Percentiles rank a stretch among this genome's conserved stretches.
Evolutionary conservation across 2,888 invertebrate genomes (phyloP).

Genomic region (Drosophila hawaiiensis): DNA sequence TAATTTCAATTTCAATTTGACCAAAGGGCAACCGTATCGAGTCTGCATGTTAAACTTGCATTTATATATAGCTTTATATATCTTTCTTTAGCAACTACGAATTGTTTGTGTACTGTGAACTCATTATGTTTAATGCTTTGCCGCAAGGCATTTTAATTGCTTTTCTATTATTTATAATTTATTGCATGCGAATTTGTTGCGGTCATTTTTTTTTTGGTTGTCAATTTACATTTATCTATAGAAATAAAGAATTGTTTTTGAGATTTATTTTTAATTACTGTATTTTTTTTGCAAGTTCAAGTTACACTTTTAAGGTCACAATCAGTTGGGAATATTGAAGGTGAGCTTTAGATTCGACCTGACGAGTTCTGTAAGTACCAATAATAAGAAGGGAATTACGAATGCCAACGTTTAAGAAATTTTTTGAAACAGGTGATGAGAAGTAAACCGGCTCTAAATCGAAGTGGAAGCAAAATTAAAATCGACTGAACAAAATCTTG

Average conservation of each 20-base stretch:
- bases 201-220: constrained; percentile 14
- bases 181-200: constrained; percentile 36
- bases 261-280: constrained; percentile 11
- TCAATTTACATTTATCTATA: constrained; percentile 23
- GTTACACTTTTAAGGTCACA: constrained; percentile 33
- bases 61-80: constrained; percentile 5
- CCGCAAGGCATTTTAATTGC: constrained; percentile 40
- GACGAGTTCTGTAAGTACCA: neutral
- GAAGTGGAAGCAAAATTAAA: neutral
- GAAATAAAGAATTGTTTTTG: constrained; percentile 13
- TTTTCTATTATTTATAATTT: constrained; percentile 22
- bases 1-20: constrained; percentile 12
- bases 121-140: constrained; percentile 40
- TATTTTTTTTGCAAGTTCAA: constrained; percentile 38
- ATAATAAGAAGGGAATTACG: neutral
- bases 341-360: constrained; percentile 1
- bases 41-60: constrained; percentile 32
- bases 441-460: neutral
- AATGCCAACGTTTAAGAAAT: neutral
- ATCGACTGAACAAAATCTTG: neutral
- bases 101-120: constrained; percentile 15
- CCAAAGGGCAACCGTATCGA: constrained; percentile 20
- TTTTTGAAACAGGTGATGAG: neutral
- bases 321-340: constrained; percentile 7
- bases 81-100: neutral